Conservation (phyloP, 2,113 vertebrate species). For the Vulpes lagopus region DNA sequence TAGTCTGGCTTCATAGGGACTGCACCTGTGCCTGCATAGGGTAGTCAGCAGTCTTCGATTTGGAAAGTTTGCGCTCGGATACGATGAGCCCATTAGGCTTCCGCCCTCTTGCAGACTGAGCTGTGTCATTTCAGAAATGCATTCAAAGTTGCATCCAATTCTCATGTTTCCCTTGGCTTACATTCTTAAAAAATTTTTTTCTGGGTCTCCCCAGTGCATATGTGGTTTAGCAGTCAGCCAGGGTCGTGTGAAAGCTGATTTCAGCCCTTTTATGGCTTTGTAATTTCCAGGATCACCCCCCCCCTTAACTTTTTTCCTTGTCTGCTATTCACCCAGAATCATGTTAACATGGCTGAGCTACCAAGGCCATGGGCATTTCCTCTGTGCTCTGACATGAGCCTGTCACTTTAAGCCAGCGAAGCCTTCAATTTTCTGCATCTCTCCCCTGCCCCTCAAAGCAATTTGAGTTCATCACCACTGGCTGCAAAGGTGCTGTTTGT, state of each 20-base stretch:
- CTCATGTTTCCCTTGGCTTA: background rate
- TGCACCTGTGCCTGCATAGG: background rate
- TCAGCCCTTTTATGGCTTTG: background rate
- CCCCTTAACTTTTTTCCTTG: slow-evolving; percentile 54
- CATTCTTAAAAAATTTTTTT: background rate
- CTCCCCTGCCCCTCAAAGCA: background rate
- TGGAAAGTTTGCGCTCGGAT: background rate
- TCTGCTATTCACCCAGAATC: slow-evolving; percentile 25
- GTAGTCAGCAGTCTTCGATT: background rate
- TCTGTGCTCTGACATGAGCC: slow-evolving; percentile 26
- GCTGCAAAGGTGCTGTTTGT: slow-evolving; percentile 53
- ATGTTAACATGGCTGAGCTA: slow-evolving; percentile 31
- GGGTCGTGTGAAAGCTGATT: background rate
- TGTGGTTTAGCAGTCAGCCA: background rate
- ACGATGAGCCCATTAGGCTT: background rate
- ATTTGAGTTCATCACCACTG: slow-evolving; percentile 7
- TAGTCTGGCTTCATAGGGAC: background rate
- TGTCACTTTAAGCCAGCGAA: slow-evolving; percentile 46
- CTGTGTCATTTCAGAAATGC: background rate
- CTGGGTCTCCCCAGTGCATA: background rate
- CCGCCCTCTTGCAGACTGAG: background rate
- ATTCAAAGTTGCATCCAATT: background rate
- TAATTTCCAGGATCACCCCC: background rate
- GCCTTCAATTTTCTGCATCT: slow-evolving; percentile 9
- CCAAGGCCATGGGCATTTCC: background rate